A percentile compares a stretch with the other conserved stretches of the same genome.
phyloP scores from a whole-genome alignment of 2,888 invertebrate genomes.

The Gnatocerus cornutus region DNA sequence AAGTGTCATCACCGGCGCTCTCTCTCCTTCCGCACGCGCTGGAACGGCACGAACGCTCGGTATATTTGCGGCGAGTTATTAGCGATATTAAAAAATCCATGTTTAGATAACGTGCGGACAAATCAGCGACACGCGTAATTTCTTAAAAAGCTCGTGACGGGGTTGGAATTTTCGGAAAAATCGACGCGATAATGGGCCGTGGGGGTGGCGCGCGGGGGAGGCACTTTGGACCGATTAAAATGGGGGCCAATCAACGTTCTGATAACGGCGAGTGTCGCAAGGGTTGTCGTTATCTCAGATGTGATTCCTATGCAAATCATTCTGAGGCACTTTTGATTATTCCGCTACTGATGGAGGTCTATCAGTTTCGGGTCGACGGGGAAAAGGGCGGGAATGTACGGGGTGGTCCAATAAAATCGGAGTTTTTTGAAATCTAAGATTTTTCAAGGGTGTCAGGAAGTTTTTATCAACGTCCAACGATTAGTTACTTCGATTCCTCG shows the following conservation, averaged over 20 bases:
- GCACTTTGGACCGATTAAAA: no score
- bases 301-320: constrained; percentile 57
- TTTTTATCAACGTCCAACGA: no score
- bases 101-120: background rate
- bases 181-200: no score
- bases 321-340: constrained; percentile 53
- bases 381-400: no score
- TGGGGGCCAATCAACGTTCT: constrained; percentile 57
- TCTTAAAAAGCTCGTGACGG: no score
- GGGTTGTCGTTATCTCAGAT: constrained; percentile 53
- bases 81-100: constrained; percentile 57
- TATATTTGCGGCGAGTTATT: constrained; percentile 60
- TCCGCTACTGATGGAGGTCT: constrained; percentile 46
- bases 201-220: no score
- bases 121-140: background rate
- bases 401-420: no score
- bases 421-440: no score
- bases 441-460: no score
- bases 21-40: constrained; percentile 10
- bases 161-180: no score
- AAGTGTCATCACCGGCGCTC: constrained; percentile 29
- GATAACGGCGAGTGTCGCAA: constrained; percentile 55
- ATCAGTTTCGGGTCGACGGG: constrained; percentile 32
- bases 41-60: no score
- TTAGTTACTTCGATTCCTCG: no score